Evolutionary conservation across 2,888 invertebrate species (phyloP).

Genomic region (Ennomos fuscantarius): DNA sequence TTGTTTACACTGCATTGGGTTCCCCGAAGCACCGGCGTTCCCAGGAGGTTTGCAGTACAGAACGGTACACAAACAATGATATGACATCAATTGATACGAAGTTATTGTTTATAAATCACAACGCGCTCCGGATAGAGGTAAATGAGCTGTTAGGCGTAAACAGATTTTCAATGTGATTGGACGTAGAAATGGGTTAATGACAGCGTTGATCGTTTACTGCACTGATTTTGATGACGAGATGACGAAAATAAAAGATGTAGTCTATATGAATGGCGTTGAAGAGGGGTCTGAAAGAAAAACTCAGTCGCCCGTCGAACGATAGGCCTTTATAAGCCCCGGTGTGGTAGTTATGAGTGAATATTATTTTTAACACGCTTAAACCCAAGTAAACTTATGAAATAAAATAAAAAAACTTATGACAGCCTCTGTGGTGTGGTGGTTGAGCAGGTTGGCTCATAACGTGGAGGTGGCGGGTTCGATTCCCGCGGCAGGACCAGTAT

Average conservation of each 20-base stretch:
- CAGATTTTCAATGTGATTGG: constrained; percentile 23
- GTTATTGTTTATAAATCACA: constrained; percentile 41
- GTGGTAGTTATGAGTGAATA: no score
- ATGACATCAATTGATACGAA: constrained; percentile 50
- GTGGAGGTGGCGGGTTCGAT: no score
- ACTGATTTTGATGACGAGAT: constrained; percentile 6
- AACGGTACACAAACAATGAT: constrained; percentile 58
- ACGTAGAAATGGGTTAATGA: constrained; percentile 18
- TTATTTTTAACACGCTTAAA: no score
- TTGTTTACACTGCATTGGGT: constrained; percentile 53
- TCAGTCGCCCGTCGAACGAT: no score
- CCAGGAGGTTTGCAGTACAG: constrained; percentile 53
- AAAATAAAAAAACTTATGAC: no score
- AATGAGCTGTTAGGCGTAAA: constrained; percentile 45
- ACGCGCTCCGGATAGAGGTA: constrained; percentile 38
- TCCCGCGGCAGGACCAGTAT: no score
- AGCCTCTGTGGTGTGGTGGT: no score
- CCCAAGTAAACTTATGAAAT: no score
- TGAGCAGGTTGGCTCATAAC: no score
- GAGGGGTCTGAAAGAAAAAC: no score
- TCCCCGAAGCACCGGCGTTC: constrained; percentile 53
- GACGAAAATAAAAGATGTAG: constrained; percentile 11
- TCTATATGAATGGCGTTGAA: constrained; percentile 1
- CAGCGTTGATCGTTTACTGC: constrained; percentile 15
- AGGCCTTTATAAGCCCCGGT: no score